phyloP scores from a whole-genome alignment of 2,888 invertebrate species.

The Dynastes grantii region DNA sequence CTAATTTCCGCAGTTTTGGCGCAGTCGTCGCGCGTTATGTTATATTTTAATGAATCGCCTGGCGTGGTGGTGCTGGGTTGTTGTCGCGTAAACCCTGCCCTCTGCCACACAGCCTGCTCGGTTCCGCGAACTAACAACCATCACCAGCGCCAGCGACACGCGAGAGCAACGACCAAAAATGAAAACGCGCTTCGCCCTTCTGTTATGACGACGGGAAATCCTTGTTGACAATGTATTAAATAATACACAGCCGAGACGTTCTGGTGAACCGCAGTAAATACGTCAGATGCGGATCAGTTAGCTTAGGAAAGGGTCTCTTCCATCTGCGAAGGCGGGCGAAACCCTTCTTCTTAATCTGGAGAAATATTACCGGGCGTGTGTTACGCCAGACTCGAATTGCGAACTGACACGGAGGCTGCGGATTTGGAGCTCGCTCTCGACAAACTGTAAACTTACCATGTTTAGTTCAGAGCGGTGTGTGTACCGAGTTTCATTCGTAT shows the following conservation, averaged over 20 bases:
- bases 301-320: slow-evolving; percentile 51
- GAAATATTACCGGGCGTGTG: slow-evolving; percentile 46
- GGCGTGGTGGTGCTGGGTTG: neutral
- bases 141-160: neutral
- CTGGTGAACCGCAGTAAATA: slow-evolving; percentile 51
- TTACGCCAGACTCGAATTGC: slow-evolving; percentile 5
- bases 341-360: slow-evolving; percentile 53
- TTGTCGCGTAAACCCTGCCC: no score
- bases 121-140: neutral
- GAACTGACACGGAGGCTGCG: neutral
- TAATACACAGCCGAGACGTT: slow-evolving; percentile 39
- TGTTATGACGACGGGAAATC: slow-evolving; percentile 42
- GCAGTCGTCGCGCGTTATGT: slow-evolving; percentile 22
- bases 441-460: slow-evolving; percentile 26
- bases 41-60: slow-evolving; percentile 36
- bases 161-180: slow-evolving; percentile 11
- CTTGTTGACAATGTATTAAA: slow-evolving; percentile 48
- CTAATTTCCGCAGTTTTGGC: slow-evolving; percentile 39
- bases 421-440: neutral
- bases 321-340: no score
- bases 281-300: slow-evolving; percentile 53
- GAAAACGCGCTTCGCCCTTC: neutral
- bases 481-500: slow-evolving; percentile 24
- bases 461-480: neutral
- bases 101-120: neutral